phyloP scores from a whole-genome alignment of 2,113 vertebrate species.

The Tursiops truncatus region DNA sequence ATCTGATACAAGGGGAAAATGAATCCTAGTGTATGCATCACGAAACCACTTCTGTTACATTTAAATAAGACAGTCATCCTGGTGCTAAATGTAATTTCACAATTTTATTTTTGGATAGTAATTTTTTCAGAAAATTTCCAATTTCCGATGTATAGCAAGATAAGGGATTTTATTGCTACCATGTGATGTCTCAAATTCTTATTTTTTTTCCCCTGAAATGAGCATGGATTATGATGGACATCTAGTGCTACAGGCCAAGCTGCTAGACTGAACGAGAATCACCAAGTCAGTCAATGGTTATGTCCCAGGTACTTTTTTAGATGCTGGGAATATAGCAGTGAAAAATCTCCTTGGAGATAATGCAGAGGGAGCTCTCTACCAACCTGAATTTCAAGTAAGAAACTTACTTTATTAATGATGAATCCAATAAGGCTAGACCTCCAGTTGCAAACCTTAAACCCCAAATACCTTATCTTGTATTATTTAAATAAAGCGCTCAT shows the following conservation, averaged over 20 bases:
- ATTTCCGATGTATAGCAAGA: conserved; percentile 11
- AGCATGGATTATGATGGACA: background rate
- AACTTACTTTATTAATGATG: background rate
- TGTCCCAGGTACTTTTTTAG: background rate
- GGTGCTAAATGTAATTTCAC: background rate
- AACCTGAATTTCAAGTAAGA: background rate
- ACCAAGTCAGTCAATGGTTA: background rate
- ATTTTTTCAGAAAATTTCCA: conserved; percentile 33
- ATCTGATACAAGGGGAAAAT: conserved; percentile 31
- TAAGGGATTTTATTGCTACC: background rate
- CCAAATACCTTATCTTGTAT: background rate
- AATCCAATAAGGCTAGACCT: background rate
- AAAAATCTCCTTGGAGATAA: background rate
- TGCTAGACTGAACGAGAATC: background rate
- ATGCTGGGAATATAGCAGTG: background rate
- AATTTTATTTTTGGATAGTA: conserved; percentile 46
- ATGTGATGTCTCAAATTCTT: conserved; percentile 21
- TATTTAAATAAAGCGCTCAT: background rate
- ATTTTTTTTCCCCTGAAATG: background rate
- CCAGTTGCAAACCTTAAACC: background rate
- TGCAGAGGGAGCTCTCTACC: background rate
- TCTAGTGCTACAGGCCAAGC: background rate
- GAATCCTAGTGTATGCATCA: conserved; percentile 21
- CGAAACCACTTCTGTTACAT: background rate
- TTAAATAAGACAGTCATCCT: conserved; percentile 35